Percentiles rank a stretch among this genome's conserved stretches.
phyloP scores from a whole-genome alignment of 2,888 invertebrate genomes.

The Sinotaia quadrata region DNA sequence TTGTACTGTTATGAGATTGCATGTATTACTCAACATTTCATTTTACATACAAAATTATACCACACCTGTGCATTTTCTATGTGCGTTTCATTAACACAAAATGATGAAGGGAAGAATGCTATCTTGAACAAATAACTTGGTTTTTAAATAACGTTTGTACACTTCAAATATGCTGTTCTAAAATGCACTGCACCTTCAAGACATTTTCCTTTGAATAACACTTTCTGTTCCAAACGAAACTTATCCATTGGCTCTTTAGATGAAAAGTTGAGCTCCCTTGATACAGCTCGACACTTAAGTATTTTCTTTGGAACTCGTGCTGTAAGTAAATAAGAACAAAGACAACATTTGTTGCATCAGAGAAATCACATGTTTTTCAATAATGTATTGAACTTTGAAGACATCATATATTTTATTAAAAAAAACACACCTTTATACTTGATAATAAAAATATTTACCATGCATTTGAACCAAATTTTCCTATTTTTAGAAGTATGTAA shows the following conservation, averaged over 20 bases:
- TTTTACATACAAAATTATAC: too few species aligned
- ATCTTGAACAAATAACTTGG: too few species aligned
- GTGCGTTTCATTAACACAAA: too few species aligned
- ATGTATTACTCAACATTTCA: too few species aligned
- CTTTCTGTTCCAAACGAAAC: constrained; percentile 91
- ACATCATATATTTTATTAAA: background rate
- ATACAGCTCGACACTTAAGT: constrained; percentile 85
- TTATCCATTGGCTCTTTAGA: constrained; percentile 91
- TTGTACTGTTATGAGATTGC: too few species aligned
- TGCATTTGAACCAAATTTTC: too few species aligned
- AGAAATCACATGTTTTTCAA: background rate
- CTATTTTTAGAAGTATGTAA: too few species aligned
- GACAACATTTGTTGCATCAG: background rate
- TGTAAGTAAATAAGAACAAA: constrained; percentile 53
- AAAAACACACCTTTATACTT: background rate
- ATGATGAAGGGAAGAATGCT: too few species aligned
- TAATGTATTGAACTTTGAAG: background rate
- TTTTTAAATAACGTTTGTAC: too few species aligned
- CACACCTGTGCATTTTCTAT: too few species aligned
- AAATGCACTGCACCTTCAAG: constrained; percentile 85
- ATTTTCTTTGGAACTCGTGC: constrained; percentile 98
- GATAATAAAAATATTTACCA: too few species aligned
- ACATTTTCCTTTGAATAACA: constrained; percentile 85
- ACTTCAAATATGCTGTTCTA: too few species aligned
- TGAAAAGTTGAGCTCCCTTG: constrained; percentile 76